Conservation (phyloP, 2,113 vertebrate species). For the Rhinoderma darwinii region DNA sequence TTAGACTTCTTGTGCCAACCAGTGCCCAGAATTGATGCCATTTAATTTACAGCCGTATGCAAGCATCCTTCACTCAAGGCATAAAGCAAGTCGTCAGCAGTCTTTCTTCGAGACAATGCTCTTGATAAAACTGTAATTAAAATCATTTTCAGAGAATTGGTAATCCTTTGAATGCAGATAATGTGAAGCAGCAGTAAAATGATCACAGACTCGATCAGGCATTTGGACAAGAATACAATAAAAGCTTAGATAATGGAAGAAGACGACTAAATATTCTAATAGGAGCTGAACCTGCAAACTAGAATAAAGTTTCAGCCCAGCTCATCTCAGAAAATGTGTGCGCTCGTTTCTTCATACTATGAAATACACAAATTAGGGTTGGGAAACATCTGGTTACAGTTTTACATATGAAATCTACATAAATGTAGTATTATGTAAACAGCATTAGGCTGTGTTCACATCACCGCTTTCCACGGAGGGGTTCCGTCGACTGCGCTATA, state of each 20-base stretch:
- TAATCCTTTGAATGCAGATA: slow-evolving; percentile 49
- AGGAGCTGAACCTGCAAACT: neutral
- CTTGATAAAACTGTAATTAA: slow-evolving; percentile 55
- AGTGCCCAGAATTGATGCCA: neutral
- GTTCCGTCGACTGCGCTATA: no score
- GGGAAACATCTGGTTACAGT: no score
- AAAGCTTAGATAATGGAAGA: neutral
- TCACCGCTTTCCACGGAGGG: no score
- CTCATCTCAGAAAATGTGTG: no score
- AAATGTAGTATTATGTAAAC: no score
- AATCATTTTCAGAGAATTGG: slow-evolving; percentile 40
- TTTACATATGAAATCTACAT: no score
- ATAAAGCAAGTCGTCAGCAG: slow-evolving; percentile 22
- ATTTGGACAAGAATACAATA: slow-evolving; percentile 8
- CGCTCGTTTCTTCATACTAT: no score
- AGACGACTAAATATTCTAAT: neutral
- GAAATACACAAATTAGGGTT: no score
- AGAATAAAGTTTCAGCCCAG: neutral
- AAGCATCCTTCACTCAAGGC: slow-evolving; percentile 8
- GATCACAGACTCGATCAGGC: slow-evolving; percentile 38
- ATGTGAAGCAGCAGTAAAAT: slow-evolving; percentile 14
- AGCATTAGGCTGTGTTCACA: no score
- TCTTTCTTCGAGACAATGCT: slow-evolving; percentile 46
- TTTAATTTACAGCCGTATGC: neutral
- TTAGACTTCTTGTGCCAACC: neutral